These are phyloP conservation scores for Cheilosia vulpina DNA, from an alignment of 2,888 invertebrate genomes.

Conservation along the genomic window DNA sequence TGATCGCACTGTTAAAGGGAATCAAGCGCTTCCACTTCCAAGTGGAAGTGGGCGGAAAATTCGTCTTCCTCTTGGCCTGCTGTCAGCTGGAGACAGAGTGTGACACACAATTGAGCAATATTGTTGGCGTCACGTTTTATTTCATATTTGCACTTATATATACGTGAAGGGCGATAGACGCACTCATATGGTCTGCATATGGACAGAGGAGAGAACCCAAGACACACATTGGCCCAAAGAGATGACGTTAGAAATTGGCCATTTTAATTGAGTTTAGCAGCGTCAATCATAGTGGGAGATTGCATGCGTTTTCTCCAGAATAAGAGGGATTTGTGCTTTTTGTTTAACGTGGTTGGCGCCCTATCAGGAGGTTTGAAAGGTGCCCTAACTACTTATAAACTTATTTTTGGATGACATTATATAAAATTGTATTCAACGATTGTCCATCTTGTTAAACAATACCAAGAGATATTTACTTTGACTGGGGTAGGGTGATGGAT, in stretches of 20 bases:
- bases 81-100: conserved; percentile 69
- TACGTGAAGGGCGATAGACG: neutral
- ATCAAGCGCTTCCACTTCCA: neutral
- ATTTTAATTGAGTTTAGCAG: conserved; percentile 42
- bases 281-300: conserved; percentile 22
- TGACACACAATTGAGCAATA: conserved; percentile 75
- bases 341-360: neutral
- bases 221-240: neutral
- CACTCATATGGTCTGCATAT: conserved; percentile 6
- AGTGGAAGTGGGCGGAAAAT: conserved; percentile 61
- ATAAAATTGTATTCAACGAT: neutral
- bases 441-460: neutral
- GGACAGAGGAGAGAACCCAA: conserved; percentile 14
- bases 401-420: neutral
- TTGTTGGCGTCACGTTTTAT: conserved; percentile 74
- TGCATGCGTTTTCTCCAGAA: neutral
- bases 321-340: neutral
- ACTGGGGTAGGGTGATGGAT: too few relatives aligned
- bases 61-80: conserved; percentile 62
- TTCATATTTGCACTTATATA: conserved; percentile 69
- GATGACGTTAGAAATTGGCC: conserved; percentile 23
- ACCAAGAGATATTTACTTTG: too few relatives aligned
- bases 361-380: neutral
- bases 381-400: too few relatives aligned
- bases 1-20: conserved; percentile 11